Evolutionary conservation across 2,797 vertebrate species (phyloP).

Genomic region (Sylvilagus floridanus): DNA sequence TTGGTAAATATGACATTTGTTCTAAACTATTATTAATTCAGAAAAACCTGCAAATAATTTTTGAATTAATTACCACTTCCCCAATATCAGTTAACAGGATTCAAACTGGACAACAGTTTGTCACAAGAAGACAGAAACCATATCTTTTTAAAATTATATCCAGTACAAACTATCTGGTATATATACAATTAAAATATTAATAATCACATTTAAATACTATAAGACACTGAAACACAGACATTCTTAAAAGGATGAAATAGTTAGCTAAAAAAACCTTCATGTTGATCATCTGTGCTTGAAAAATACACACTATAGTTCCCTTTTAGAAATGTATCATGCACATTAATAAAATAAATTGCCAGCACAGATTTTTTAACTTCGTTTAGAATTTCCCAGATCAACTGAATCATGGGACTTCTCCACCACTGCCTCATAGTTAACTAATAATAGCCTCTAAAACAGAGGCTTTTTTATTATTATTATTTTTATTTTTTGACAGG

Average conservation of each 20-base stretch:
- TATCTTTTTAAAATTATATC: background rate
- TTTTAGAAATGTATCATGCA: background rate
- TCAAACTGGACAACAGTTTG: background rate
- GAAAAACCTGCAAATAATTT: background rate
- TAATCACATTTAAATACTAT: constrained; percentile 18
- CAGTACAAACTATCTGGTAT: background rate
- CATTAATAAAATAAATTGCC: constrained; percentile 1
- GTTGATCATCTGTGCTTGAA: background rate
- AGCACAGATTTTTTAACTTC: background rate
- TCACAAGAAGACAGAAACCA: background rate
- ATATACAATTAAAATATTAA: background rate
- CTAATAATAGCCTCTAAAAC: background rate
- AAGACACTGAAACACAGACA: background rate
- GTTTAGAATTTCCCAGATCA: background rate
- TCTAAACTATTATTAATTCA: background rate
- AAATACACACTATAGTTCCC: background rate
- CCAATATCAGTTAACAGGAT: background rate
- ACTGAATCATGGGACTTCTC: background rate
- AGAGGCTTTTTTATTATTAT: background rate
- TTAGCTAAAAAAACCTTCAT: background rate
- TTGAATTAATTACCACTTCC: background rate
- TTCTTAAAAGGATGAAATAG: background rate
- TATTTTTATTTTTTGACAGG: no score
- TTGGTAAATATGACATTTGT: background rate
- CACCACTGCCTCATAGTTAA: background rate